Evolutionary conservation across 2,888 invertebrate species (phyloP).

Genomic region (Strigamia crassipes): DNA sequence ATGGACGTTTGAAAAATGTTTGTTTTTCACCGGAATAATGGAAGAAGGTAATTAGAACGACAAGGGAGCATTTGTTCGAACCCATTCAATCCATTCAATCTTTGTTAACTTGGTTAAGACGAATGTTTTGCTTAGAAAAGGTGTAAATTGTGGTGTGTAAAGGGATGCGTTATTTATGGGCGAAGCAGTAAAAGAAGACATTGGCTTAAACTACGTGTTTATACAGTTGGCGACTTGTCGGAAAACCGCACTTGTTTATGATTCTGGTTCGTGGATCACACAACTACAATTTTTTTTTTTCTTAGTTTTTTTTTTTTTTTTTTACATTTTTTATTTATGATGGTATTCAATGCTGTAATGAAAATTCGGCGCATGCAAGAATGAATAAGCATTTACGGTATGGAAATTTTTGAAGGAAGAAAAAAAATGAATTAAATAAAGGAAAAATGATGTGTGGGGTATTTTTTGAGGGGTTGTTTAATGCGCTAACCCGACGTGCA

Average conservation of each 20-base stretch:
- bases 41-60: background rate
- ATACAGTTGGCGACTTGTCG: slow-evolving; percentile 15
- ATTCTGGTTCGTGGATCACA: background rate
- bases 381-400: background rate
- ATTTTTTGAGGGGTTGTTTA: background rate
- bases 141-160: background rate
- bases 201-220: slow-evolving; percentile 18
- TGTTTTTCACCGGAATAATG: background rate
- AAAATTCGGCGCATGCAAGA: background rate
- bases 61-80: background rate
- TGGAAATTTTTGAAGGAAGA: background rate
- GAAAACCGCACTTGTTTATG: background rate
- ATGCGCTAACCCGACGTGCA: background rate
- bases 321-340: background rate
- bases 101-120: background rate
- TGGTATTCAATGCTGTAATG: no score
- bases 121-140: background rate
- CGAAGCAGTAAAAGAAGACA: slow-evolving; percentile 16
- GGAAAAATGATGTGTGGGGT: background rate
- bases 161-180: background rate
- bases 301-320: background rate
- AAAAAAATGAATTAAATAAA: background rate
- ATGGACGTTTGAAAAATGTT: background rate
- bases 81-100: background rate
- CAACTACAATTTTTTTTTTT: background rate